These are phyloP conservation scores for Rhyzopertha dominica DNA, from an alignment of 1,140 invertebrate genomes.

Conservation along the genomic window DNA sequence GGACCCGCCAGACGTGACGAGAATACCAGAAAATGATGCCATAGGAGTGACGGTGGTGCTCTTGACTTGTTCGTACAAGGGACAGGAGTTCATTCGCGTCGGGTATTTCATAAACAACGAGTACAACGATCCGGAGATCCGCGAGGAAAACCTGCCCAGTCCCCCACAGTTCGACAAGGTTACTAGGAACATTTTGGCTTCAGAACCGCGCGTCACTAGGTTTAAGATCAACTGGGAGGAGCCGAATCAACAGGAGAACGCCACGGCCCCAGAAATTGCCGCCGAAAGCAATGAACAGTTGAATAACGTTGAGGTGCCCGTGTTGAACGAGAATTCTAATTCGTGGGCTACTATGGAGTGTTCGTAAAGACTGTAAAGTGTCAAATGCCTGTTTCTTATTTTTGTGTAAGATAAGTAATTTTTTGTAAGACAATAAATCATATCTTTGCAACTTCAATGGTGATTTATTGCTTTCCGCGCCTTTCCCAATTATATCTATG, in stretches of 20 bases:
- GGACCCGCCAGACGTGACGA: slow-evolving; percentile 86
- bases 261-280: neutral
- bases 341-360: slow-evolving; percentile 45
- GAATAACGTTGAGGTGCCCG: slow-evolving; percentile 21
- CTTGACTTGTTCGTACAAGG: slow-evolving; percentile 88
- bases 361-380: no score
- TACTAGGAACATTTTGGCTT: slow-evolving; percentile 87
- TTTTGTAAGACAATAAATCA: no score
- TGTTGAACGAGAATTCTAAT: slow-evolving; percentile 44
- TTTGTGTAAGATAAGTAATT: no score
- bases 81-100: slow-evolving; percentile 93
- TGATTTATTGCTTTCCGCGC: no score
- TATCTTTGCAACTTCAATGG: no score
- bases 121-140: slow-evolving; percentile 87
- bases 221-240: slow-evolving; percentile 99
- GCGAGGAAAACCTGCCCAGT: slow-evolving; percentile 92
- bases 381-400: no score
- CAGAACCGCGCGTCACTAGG: slow-evolving; percentile 89
- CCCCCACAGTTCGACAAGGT: slow-evolving; percentile 91
- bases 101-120: slow-evolving; percentile 99
- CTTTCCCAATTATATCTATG: neutral
- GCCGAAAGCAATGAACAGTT: slow-evolving; percentile 11
- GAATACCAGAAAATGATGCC: slow-evolving; percentile 93
- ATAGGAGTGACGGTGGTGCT: slow-evolving; percentile 96
- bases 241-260: slow-evolving; percentile 41